phyloP scores from a whole-genome alignment of 2,888 invertebrate species.

The Tetheella fluctuosa region DNA sequence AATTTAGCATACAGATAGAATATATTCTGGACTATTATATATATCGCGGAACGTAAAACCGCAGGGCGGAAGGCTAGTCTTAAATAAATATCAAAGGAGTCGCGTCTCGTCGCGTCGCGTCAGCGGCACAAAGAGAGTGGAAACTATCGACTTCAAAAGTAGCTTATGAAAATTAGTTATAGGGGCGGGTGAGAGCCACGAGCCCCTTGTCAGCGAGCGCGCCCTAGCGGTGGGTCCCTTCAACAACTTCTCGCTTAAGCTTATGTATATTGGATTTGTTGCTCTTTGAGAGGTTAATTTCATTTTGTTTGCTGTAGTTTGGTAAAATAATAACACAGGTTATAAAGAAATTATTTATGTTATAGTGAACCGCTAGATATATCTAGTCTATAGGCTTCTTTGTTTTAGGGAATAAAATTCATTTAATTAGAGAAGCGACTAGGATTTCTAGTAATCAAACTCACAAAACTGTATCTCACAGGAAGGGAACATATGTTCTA shows the following conservation, averaged over 20 bases:
- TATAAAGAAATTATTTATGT: no score
- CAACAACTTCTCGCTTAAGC: not conserved
- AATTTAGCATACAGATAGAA: no score
- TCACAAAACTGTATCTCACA: not conserved
- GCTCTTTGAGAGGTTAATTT: not conserved
- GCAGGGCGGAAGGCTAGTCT: no score
- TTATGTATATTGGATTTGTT: not conserved
- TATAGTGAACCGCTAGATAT: no score
- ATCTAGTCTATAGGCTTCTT: no score
- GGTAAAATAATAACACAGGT: not conserved
- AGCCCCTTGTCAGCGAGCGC: not conserved
- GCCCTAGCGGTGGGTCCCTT: not conserved
- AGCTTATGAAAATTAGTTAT: constrained; percentile 1
- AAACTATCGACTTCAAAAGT: not conserved
- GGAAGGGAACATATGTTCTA: no score
- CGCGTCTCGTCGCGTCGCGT: not conserved
- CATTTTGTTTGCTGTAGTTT: not conserved
- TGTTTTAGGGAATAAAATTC: not conserved
- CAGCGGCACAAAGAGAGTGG: not conserved
- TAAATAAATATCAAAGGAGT: not conserved
- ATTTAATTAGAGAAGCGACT: not conserved
- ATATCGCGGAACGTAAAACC: no score
- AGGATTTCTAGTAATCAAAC: not conserved
- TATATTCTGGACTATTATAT: no score
- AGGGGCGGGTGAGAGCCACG: not conserved